These are phyloP conservation scores for Eupithecia pulchellata DNA, from an alignment of 2,888 invertebrate genomes.

Conservation along the genomic window DNA sequence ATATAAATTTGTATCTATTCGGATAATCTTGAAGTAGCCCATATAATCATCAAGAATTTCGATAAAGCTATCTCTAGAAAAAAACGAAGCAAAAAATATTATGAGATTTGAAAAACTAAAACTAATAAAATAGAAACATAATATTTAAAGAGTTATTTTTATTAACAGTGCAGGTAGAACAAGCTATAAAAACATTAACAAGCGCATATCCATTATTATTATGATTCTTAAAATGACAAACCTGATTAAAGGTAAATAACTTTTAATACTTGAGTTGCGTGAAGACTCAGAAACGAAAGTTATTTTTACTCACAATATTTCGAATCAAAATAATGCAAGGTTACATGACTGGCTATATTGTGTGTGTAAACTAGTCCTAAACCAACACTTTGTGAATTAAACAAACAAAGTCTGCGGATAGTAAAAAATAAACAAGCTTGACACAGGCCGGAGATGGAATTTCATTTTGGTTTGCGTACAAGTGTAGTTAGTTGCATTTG, in stretches of 20 bases:
- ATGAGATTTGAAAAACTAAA: no score
- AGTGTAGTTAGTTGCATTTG: not conserved
- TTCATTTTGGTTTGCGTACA: conserved; percentile 15
- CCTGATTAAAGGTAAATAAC: not conserved
- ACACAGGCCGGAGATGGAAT: conserved; percentile 36
- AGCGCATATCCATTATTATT: not conserved
- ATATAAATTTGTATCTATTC: not conserved
- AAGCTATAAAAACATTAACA: not conserved
- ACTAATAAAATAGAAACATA: no score
- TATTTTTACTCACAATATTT: conserved; percentile 44
- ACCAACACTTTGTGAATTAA: conserved; percentile 69
- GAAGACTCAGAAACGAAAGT: conserved; percentile 54
- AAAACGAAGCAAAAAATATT: no score
- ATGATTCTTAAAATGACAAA: not conserved
- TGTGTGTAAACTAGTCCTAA: conserved; percentile 56
- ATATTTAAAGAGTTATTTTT: not conserved
- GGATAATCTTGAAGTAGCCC: no score
- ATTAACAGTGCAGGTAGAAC: not conserved
- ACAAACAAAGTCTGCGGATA: conserved; percentile 65
- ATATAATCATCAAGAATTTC: no score
- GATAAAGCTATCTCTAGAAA: no score
- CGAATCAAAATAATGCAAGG: conserved; percentile 45
- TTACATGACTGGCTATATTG: conserved; percentile 70
- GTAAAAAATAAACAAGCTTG: conserved; percentile 61
- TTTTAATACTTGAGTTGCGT: conserved; percentile 22